Base-by-base conservation (phyloP, 2,888 invertebrate species). In the Drosophila parthenogenetica region DNA sequence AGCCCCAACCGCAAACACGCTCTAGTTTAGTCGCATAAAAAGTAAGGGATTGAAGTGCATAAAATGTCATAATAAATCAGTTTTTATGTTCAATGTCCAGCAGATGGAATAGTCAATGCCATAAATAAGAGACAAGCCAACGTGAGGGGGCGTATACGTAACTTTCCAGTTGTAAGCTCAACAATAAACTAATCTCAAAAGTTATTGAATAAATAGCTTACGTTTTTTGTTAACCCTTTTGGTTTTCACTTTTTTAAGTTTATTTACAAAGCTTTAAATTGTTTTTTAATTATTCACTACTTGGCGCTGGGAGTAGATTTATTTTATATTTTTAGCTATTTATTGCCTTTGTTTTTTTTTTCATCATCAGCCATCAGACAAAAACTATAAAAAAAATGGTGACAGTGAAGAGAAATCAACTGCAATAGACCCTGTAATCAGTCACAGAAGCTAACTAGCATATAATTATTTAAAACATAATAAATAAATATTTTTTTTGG, bases 51-150 rank as follows among this genome's bases (percentile, higher is more conserved):
- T 14, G 29, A 55, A 62, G 50, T 66, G 73, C 77, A 73, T 43
- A 58, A 55, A 54, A 62, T 77, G 54, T 62, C 51, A 63, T 53
- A 63, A 74, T 74, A 74, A 77, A 74, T 74, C 74, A 73, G 62
- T 39, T 73, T 74, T 74, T 73, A 77, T 73, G 61, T 59, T 51
- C 37, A 22, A 53, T 48, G 45, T 54, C 13, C 32, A 25, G 19
- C 29, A 19, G 22, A 35, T 40, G 29, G 14, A 58, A 59, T 37
- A 29, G 48, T 49, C 49, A 40, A 40, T 67, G 73, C 13, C 61
- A 77, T 66, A 54, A 72, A 66, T 54, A 69, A 57, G 54, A 22
- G 14, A 50, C 13, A n/a, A 8, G 29, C 16, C 17, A 40, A 29
- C 8, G 8, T 13, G 3, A 7, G 16, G 25, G 14, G 29, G 25